A percentile compares a stretch with the other conserved stretches of the same genome.
Evolutionary conservation across 53 echinoderm and acorn worm species (phyloP).

Genomic region (Apostichopus leukothele): DNA sequence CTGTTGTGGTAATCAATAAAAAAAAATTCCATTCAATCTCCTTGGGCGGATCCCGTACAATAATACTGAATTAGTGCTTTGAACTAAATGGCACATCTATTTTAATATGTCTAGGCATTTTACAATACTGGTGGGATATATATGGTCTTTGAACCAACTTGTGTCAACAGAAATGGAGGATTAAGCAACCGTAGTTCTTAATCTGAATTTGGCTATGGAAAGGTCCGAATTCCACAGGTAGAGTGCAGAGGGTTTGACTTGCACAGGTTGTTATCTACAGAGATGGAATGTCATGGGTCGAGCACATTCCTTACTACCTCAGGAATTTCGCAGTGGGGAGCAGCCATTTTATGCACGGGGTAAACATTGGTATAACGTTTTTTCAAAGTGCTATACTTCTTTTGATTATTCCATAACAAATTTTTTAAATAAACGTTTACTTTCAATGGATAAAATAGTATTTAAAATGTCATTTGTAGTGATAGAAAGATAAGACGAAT

Average conservation of each 20-base stretch:
- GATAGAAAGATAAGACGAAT: not conserved
- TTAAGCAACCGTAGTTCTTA: too few relatives aligned
- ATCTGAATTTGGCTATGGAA: not conserved
- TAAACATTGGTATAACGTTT: too few relatives aligned
- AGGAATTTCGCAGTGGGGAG: not conserved
- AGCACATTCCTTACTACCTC: constrained; percentile 24
- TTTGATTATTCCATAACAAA: too few relatives aligned
- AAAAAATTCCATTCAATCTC: constrained; percentile 22
- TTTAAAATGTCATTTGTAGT: not conserved
- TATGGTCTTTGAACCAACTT: too few relatives aligned
- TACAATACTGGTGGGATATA: too few relatives aligned
- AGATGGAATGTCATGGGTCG: constrained; percentile 45
- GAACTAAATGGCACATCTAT: too few relatives aligned
- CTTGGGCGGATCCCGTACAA: constrained; percentile 19
- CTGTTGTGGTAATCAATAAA: constrained; percentile 21
- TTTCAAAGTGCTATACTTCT: too few relatives aligned
- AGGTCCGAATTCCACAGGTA: constrained; percentile 30
- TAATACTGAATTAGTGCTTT: too few relatives aligned
- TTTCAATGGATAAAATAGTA: too few relatives aligned
- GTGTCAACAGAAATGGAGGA: too few relatives aligned
- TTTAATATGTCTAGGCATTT: too few relatives aligned
- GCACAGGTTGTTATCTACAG: constrained; percentile 39
- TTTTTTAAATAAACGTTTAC: too few relatives aligned
- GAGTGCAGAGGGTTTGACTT: constrained; percentile 18
- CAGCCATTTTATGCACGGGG: not conserved